Conservation (phyloP, 2,113 vertebrate species). For the Crotalus tigris region DNA sequence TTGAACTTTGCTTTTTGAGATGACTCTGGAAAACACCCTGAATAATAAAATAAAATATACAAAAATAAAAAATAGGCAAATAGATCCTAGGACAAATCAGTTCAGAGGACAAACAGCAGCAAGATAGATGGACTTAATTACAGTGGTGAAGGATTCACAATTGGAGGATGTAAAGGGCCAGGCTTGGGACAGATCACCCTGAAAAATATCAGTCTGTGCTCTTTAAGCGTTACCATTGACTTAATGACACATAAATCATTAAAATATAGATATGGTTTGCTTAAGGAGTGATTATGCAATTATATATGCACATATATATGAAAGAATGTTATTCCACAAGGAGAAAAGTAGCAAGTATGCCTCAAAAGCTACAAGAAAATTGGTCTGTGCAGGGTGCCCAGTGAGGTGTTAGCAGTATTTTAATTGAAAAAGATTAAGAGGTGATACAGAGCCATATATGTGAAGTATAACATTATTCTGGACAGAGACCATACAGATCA, state of each 20-base stretch:
- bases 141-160: background rate
- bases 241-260: too few species aligned
- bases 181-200: background rate
- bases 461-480: background rate
- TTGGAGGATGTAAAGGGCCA: background rate
- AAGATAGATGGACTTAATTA: background rate
- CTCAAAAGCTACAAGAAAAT: background rate
- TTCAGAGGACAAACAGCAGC: background rate
- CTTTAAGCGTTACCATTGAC: too few species aligned
- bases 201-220: too few species aligned
- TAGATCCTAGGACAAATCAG: background rate
- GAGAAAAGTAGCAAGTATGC: background rate
- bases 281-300: background rate
- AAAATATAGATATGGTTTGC: background rate
- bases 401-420: background rate
- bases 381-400: background rate
- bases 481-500: background rate
- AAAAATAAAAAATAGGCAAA: background rate
- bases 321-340: background rate
- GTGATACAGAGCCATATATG: background rate
- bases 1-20: background rate
- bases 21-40: background rate
- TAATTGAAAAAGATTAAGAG: background rate
- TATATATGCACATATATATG: background rate
- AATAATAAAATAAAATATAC: background rate